Conservation (phyloP, 2,113 vertebrate genomes). For the Okapia johnstoni region DNA sequence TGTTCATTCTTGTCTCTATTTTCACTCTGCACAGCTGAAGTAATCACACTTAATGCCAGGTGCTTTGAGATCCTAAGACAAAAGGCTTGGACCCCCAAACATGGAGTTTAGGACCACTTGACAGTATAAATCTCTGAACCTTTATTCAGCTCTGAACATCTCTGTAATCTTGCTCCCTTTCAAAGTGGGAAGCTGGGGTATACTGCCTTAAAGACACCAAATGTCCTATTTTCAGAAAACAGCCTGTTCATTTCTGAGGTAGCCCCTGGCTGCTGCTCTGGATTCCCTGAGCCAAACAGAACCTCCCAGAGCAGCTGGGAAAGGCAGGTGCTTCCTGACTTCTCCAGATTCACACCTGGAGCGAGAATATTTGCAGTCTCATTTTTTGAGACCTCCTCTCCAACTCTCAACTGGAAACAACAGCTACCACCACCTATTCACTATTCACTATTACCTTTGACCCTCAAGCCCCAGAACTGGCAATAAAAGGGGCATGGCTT, state of each 20-base stretch:
- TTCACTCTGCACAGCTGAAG: not conserved
- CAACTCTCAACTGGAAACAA: not conserved
- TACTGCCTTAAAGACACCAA: constrained; percentile 37
- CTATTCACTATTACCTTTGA: not conserved
- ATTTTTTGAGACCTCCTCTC: not conserved
- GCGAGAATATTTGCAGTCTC: not conserved
- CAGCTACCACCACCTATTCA: not conserved
- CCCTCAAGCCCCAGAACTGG: not conserved
- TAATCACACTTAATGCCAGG: constrained; percentile 32
- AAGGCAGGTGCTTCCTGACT: constrained; percentile 32
- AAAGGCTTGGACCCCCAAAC: not conserved
- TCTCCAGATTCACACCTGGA: constrained; percentile 34
- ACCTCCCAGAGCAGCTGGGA: constrained; percentile 43
- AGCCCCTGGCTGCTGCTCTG: constrained; percentile 20
- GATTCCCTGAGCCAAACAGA: constrained; percentile 38
- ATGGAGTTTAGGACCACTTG: not conserved
- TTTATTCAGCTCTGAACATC: not conserved
- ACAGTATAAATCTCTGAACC: not conserved
- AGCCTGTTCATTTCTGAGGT: constrained; percentile 35
- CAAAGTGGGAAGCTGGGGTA: constrained; percentile 9
- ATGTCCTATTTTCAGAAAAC: constrained; percentile 57
- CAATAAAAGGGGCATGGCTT: not conserved
- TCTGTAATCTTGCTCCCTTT: not conserved
- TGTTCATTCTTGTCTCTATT: not conserved
- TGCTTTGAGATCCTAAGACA: constrained; percentile 37